A percentile compares a stretch with the other conserved stretches of the same genome.
phyloP scores from a whole-genome alignment of 1,140 invertebrate species.

The Calephelis virginiensis region DNA sequence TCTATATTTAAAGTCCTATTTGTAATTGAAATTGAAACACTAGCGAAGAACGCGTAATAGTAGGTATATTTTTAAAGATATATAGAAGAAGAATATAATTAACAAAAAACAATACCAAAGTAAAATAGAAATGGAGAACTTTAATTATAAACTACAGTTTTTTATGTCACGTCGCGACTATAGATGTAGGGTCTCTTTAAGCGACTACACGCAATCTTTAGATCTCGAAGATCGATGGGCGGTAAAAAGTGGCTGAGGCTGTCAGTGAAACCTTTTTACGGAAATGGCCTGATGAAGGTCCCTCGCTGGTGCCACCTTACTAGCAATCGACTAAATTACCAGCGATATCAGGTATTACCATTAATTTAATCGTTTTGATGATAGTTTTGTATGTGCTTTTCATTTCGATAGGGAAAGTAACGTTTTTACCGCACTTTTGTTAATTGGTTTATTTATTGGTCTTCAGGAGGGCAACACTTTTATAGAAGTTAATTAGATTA shows the following conservation, averaged over 20 bases:
- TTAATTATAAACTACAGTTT: too few species aligned
- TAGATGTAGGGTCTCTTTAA: constrained; percentile 12
- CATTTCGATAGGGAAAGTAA: not conserved
- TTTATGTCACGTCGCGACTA: not conserved
- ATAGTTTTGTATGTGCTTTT: constrained; percentile 1
- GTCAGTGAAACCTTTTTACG: constrained; percentile 18
- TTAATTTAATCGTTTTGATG: constrained; percentile 1
- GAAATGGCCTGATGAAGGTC: constrained; percentile 2
- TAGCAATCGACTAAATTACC: constrained; percentile 15
- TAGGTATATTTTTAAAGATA: too few species aligned
- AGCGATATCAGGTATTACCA: constrained; percentile 6
- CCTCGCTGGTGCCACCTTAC: constrained; percentile 1
- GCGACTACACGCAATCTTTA: constrained; percentile 10
- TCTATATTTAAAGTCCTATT: too few species aligned
- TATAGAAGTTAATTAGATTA: too few species aligned
- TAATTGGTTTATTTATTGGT: not conserved
- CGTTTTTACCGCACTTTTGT: not conserved
- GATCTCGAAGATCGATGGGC: constrained; percentile 15
- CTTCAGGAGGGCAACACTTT: too few species aligned
- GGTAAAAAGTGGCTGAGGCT: constrained; percentile 11
- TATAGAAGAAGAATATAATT: too few species aligned
- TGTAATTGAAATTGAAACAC: too few species aligned
- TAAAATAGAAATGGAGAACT: too few species aligned
- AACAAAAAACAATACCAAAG: too few species aligned
- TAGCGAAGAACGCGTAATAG: too few species aligned